Base-by-base conservation (phyloP, 2,888 invertebrate genomes). In the Folsomia candida region DNA sequence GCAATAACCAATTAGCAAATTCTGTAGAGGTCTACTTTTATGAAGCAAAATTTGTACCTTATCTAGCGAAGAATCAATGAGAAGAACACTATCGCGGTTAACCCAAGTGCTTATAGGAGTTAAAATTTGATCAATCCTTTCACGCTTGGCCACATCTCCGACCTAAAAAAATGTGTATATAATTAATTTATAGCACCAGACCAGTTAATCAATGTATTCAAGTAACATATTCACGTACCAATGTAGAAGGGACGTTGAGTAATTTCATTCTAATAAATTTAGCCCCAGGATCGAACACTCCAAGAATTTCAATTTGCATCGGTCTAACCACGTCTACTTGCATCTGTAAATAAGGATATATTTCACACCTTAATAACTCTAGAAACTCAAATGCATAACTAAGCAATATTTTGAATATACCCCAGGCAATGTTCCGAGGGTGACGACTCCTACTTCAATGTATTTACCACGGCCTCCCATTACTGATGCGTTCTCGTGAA, bases 271-370 rank as follows among this genome's bases (percentile, higher is more conserved):
- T 87, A 70, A 94, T 86, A 73, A 88, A 84, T 83, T 90, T 90
- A 25, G 90, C 89, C 2, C 87, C 85, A 3, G 89, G 87, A 83
- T 94, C 93, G 73, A 92, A 84, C 1, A 93, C 89, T 0, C 94
- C 94, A 60, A 94, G 84, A 4, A 94, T 93, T 83, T 94, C 93
- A 0, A 94, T 92, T 82, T 93, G n/a, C n/a, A n/a, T n/a, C n/a
- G n/a, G n/a, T n/a, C n/a, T n/a, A n/a, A n/a, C n/a, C n/a, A n/a
- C n/a, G n/a, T n/a, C n/a, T n/a, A n/a, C n/a, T n/a, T n/a, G n/a
- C n/a, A n/a, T n/a, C n/a, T n/a, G n/a, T n/a, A n/a, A n/a, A n/a
- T n/a, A n/a, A n/a, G n/a, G n/a, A n/a, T n/a, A n/a, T n/a, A n/a
- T n/a, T n/a, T n/a, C n/a, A n/a, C n/a, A n/a, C n/a, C n/a, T n/a